These are phyloP conservation scores for Sapayoa aenigma DNA, from an alignment of 2,113 vertebrate genomes.

Conservation along the genomic window DNA sequence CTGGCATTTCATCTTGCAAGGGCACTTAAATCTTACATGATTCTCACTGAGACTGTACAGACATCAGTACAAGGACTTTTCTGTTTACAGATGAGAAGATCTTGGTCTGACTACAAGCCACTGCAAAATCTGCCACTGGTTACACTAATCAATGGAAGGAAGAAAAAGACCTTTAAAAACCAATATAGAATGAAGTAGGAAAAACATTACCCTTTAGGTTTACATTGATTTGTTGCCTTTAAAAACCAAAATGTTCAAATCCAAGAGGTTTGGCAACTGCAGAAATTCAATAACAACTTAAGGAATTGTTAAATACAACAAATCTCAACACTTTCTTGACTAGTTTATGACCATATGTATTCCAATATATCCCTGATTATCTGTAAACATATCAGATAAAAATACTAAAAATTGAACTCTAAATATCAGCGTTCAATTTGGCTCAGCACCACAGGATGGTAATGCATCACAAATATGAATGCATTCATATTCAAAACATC, in stretches of 20 bases:
- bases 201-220: not conserved
- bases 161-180: not conserved
- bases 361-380: not conserved
- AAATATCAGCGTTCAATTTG: not conserved
- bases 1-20: slow-evolving; percentile 1
- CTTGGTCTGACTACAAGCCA: not conserved
- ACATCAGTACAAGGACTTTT: not conserved
- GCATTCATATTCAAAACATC: not conserved
- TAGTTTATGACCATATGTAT: not conserved
- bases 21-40: not conserved
- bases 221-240: not conserved
- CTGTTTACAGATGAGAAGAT: not conserved
- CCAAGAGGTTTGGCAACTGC: not conserved
- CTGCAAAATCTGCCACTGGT: not conserved
- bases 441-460: not conserved
- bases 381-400: not conserved
- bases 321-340: not conserved
- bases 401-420: not conserved
- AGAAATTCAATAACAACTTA: not conserved
- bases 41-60: not conserved
- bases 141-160: not conserved
- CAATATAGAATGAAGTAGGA: not conserved
- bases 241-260: not conserved
- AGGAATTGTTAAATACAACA: not conserved
- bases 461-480: not conserved